Evolutionary conservation across 2,888 invertebrate genomes (phyloP).

Genomic region (Drosophila phalerata): DNA sequence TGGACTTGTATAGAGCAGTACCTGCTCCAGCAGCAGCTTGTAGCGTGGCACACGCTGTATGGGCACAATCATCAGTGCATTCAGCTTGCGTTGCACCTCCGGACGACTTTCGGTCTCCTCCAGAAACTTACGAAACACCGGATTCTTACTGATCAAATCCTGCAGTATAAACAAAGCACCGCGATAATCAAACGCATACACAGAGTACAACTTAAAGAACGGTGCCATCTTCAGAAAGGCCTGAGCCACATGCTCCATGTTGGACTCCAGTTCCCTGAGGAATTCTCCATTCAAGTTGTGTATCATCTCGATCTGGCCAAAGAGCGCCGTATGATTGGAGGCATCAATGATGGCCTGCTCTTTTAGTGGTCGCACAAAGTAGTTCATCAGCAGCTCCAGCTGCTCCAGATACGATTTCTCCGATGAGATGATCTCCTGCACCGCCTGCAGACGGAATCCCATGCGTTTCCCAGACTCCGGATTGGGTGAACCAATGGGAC

Average conservation of each 20-base stretch:
- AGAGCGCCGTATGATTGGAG: conserved; percentile 87
- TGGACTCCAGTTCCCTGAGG: conserved; percentile 87
- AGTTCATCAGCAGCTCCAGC: conserved; percentile 88
- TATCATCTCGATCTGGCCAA: conserved; percentile 89
- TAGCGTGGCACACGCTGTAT: conserved; percentile 93
- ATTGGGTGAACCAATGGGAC: conserved; percentile 70
- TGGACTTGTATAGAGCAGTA: conserved; percentile 88
- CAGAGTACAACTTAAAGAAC: conserved; percentile 91
- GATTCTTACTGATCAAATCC: conserved; percentile 86
- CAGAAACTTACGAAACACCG: conserved; percentile 87
- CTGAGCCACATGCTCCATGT: conserved; percentile 87
- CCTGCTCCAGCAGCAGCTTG: conserved; percentile 89
- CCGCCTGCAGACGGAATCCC: conserved; percentile 86
- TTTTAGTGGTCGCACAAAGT: conserved; percentile 88
- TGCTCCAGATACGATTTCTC: conserved; percentile 90
- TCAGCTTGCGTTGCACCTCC: conserved; percentile 90
- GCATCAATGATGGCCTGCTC: conserved; percentile 86
- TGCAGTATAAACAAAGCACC: conserved; percentile 88
- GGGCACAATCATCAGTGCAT: conserved; percentile 91
- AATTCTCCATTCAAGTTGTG: conserved; percentile 89
- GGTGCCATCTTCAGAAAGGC: conserved; percentile 91
- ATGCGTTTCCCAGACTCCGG: conserved; percentile 81
- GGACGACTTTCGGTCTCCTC: conserved; percentile 89
- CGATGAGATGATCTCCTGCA: conserved; percentile 89
- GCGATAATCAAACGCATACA: conserved; percentile 91